Evolutionary conservation across 2,113 vertebrate species (phyloP).

Genomic region (Halichoeres trimaculatus): DNA sequence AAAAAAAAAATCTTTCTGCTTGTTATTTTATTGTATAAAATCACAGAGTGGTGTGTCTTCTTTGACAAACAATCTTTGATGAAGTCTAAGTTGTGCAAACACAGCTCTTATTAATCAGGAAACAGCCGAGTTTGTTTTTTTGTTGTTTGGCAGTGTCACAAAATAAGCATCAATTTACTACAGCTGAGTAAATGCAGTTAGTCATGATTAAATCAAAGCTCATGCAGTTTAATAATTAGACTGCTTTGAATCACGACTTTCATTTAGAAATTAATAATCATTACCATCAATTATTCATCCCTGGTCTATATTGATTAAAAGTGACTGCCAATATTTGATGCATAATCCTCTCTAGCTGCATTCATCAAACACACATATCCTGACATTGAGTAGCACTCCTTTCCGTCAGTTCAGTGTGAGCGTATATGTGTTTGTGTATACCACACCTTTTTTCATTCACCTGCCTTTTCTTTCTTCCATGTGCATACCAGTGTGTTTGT

Average conservation of each 20-base stretch:
- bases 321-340: neutral
- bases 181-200: neutral
- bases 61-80: neutral
- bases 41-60: neutral
- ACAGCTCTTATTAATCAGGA: neutral
- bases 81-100: neutral
- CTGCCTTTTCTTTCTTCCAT: conserved; percentile 12
- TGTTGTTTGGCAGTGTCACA: neutral
- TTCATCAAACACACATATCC: neutral
- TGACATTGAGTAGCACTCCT: neutral
- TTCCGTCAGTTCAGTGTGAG: neutral
- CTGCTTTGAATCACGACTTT: neutral
- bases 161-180: neutral
- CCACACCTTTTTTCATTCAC: conserved; percentile 18
- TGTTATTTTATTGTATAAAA: neutral
- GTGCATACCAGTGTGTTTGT: neutral
- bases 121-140: neutral
- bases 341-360: neutral
- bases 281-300: neutral
- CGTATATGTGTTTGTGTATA: conserved; percentile 1
- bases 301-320: neutral
- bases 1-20: neutral
- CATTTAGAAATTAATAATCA: neutral
- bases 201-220: neutral
- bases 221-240: neutral